Conservation (phyloP, 2,797 vertebrate species). For the Diglossa cyanea region DNA sequence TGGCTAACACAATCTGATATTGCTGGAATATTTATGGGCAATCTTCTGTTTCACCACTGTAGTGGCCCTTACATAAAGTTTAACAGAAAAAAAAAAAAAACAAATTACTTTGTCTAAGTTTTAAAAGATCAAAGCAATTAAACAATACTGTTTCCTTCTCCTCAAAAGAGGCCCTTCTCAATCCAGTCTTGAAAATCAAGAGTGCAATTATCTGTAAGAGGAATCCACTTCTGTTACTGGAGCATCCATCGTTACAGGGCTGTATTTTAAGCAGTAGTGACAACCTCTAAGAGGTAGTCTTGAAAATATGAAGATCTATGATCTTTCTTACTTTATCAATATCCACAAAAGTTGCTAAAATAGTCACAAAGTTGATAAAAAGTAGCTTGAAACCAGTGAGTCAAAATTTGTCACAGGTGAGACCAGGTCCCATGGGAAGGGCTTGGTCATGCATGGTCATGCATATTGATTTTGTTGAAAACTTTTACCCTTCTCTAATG, state of each 20-base stretch:
- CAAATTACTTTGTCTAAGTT: not conserved
- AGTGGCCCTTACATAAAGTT: fast-evolving
- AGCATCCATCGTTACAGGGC: not conserved
- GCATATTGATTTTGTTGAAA: not conserved
- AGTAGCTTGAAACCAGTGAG: not conserved
- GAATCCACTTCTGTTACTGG: not conserved
- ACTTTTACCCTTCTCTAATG: not conserved
- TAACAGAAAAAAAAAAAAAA: not conserved
- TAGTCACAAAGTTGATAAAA: not conserved
- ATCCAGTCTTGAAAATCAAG: not conserved
- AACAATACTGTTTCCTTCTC: not conserved
- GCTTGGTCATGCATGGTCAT: not conserved
- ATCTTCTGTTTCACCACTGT: not conserved
- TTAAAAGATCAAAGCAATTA: not conserved
- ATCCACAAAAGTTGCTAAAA: not conserved
- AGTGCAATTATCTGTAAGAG: not conserved
- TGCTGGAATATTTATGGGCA: not conserved
- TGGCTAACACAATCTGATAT: not conserved
- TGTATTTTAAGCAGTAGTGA: not conserved
- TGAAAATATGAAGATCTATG: not conserved
- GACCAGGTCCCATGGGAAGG: not conserved
- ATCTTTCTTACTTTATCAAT: not conserved
- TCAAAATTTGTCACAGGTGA: not conserved
- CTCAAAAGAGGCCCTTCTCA: not conserved
- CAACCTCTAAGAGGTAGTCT: not conserved